Conservation (phyloP, 2,888 invertebrate species). For the Salticus scenicus region DNA sequence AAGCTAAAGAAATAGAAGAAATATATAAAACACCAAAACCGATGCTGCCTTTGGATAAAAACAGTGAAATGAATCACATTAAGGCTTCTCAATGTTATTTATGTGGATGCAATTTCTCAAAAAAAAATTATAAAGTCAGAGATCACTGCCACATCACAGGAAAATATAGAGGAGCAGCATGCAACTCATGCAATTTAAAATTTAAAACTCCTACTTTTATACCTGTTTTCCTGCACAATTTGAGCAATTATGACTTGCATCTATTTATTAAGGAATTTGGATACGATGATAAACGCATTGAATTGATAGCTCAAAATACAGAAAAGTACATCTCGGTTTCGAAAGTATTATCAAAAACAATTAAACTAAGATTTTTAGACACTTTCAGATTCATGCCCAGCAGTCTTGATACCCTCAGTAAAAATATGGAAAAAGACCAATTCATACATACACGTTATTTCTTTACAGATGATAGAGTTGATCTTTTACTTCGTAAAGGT, state of each 20-base stretch:
- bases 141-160: background rate
- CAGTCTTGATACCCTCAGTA: background rate
- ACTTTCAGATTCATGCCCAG: background rate
- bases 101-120: background rate
- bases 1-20: background rate
- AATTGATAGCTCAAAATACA: background rate
- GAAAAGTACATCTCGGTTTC: slow-evolving; percentile 26
- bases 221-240: slow-evolving; percentile 10
- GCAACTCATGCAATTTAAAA: background rate
- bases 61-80: background rate
- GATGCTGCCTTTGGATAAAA: background rate
- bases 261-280: slow-evolving; percentile 15
- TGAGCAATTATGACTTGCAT: background rate
- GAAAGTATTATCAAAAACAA: background rate
- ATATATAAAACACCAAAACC: background rate
- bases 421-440: background rate
- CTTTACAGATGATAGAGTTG: background rate
- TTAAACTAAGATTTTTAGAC: background rate
- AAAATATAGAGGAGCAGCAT: background rate
- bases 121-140: background rate
- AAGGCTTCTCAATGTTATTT: background rate
- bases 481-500: background rate
- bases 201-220: background rate
- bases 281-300: background rate
- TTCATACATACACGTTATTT: background rate